phyloP scores from a whole-genome alignment of 2,888 invertebrate genomes.

The Nebria brevicollis region DNA sequence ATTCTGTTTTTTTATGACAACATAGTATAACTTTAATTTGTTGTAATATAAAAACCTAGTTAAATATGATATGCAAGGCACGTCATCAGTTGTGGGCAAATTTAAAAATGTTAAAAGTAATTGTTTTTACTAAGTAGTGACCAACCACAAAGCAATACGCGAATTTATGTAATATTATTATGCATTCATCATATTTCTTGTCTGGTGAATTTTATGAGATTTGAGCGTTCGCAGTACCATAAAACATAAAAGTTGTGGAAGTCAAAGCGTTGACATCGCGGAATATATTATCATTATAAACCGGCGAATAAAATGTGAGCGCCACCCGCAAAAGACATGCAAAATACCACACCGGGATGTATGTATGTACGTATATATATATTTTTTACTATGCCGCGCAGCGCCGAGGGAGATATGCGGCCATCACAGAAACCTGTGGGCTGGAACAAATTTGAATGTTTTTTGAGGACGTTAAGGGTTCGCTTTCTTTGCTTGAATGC shows the following conservation, averaged over 20 bases:
- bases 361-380: neutral
- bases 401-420: slow-evolving; percentile 48
- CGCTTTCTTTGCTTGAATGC: neutral
- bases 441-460: slow-evolving; percentile 57
- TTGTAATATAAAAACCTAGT: too few relatives aligned
- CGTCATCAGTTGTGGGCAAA: neutral
- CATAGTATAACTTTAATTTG: too few relatives aligned
- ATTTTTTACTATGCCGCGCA: neutral
- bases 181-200: neutral
- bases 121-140: neutral
- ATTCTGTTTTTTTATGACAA: too few relatives aligned
- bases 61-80: neutral
- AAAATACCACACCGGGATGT: slow-evolving; percentile 52
- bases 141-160: neutral
- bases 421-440: slow-evolving; percentile 56
- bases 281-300: neutral
- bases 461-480: slow-evolving; percentile 50
- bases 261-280: slow-evolving; percentile 47
- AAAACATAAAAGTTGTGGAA: slow-evolving; percentile 49
- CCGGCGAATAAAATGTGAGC: too few relatives aligned
- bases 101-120: neutral
- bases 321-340: slow-evolving; percentile 55
- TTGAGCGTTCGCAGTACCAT: neutral
- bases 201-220: neutral
- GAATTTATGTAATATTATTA: neutral